A percentile compares a stretch with the other conserved stretches of the same genome.
These are phyloP conservation scores for Acrobasis repandana DNA, from an alignment of 2,888 invertebrate species.

Conservation along the genomic window DNA sequence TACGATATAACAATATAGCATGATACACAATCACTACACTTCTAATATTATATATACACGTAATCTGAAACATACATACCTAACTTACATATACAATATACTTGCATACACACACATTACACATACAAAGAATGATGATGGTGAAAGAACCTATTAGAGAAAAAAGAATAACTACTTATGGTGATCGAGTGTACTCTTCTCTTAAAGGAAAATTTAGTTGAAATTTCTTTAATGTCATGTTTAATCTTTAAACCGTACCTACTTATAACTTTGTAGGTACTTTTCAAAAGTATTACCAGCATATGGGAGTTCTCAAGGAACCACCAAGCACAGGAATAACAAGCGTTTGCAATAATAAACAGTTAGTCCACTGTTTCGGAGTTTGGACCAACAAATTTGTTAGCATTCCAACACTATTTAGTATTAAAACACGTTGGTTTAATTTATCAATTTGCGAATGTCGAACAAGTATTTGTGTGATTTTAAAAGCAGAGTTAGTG, in stretches of 20 bases:
- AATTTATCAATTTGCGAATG: conserved; percentile 19
- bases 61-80: no score
- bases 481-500: conserved; percentile 1
- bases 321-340: conserved; percentile 37
- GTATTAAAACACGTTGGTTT: conserved; percentile 25
- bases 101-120: no score
- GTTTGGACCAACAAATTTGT: conserved; percentile 32
- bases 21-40: no score
- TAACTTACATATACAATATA: no score
- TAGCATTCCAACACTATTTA: conserved; percentile 37
- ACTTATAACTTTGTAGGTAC: conserved; percentile 6
- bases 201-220: no score
- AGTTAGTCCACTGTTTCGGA: conserved; percentile 27
- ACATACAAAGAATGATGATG: no score
- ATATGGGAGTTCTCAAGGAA: conserved; percentile 48
- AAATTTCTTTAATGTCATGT: no score
- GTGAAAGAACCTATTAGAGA: no score
- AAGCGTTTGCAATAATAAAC: conserved; percentile 63
- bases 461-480: conserved; percentile 10
- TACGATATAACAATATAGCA: no score
- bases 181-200: no score
- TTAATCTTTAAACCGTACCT: background rate
- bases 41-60: no score
- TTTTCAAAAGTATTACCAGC: conserved; percentile 6
- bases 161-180: no score